Evolutionary conservation across 2,888 invertebrate genomes (phyloP).

Genomic region (Eristalis pertinax): DNA sequence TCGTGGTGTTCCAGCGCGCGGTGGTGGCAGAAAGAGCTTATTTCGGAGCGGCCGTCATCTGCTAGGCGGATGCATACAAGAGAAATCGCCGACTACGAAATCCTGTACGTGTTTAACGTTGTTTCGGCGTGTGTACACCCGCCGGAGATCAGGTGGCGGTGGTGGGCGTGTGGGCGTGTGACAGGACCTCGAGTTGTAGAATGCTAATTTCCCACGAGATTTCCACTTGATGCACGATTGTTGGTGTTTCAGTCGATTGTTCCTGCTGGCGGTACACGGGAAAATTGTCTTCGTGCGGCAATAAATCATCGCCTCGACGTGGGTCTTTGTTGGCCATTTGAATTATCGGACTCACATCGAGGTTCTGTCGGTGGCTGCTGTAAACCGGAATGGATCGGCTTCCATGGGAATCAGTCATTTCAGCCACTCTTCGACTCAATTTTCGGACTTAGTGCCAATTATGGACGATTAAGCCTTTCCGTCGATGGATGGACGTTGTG

Average conservation of each 20-base stretch:
- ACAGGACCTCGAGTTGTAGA: conserved; percentile 48
- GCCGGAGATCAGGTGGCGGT: conserved; percentile 2
- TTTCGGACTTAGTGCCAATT: neutral
- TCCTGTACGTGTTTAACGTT: conserved; percentile 21
- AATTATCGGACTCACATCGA: neutral
- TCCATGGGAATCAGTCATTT: neutral
- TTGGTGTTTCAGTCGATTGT: conserved; percentile 7
- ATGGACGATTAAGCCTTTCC: neutral
- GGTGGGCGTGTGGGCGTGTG: conserved; percentile 15
- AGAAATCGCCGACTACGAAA: neutral
- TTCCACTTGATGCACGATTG: conserved; percentile 50
- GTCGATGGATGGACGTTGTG: neutral
- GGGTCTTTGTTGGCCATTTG: conserved; percentile 1
- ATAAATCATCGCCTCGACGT: conserved; percentile 27
- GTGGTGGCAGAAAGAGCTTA: neutral
- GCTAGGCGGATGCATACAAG: conserved; percentile 28
- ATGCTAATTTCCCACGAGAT: conserved; percentile 69
- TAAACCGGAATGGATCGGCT: neutral
- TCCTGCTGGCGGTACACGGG: conserved; percentile 11
- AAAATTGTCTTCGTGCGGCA: conserved; percentile 11
- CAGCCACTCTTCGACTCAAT: neutral
- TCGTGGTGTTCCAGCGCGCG: neutral
- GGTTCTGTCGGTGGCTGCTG: neutral
- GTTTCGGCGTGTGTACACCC: conserved; percentile 2
- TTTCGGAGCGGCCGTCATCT: conserved; percentile 10